Percentiles rank a stretch among this genome's conserved stretches.
phyloP scores from a whole-genome alignment of 2,888 invertebrate species.

The Molorchus minor region DNA sequence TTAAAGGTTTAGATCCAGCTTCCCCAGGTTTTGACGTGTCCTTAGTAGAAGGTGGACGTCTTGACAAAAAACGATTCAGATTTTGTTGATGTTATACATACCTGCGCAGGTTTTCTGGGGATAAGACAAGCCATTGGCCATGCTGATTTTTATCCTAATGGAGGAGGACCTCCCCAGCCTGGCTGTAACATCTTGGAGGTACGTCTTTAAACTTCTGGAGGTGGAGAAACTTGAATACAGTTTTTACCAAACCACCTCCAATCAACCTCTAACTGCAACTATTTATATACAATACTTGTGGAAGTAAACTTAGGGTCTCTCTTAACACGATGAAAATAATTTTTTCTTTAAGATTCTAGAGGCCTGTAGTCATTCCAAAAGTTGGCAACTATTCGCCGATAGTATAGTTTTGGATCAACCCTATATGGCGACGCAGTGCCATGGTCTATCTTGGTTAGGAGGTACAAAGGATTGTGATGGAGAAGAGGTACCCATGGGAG shows the following conservation, averaged over 20 bases:
- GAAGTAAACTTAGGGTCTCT: background rate
- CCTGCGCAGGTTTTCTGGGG: constrained; percentile 73
- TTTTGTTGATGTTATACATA: constrained; percentile 82
- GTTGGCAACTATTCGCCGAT: constrained; percentile 71
- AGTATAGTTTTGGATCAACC: constrained; percentile 68
- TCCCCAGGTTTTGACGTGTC: constrained; percentile 69
- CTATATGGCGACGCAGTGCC: constrained; percentile 69
- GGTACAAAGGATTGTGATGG: constrained; percentile 48
- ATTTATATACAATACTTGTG: background rate
- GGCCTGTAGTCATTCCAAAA: constrained; percentile 75
- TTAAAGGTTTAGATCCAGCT: constrained; percentile 71
- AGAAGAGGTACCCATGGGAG: constrained; percentile 45
- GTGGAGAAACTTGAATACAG: background rate
- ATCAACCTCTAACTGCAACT: background rate
- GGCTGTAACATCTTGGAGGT: constrained; percentile 65
- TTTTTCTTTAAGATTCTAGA: constrained; percentile 61
- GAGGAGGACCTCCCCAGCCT: constrained; percentile 73
- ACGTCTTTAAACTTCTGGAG: constrained; percentile 10
- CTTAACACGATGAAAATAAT: background rate
- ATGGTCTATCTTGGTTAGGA: constrained; percentile 64
- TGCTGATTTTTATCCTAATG: constrained; percentile 80
- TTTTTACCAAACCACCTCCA: background rate
- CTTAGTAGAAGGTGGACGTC: constrained; percentile 61
- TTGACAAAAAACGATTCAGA: constrained; percentile 73
- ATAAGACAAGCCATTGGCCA: constrained; percentile 71